phyloP scores from a whole-genome alignment of 2,797 vertebrate genomes.

The Denticeps clupeoides region DNA sequence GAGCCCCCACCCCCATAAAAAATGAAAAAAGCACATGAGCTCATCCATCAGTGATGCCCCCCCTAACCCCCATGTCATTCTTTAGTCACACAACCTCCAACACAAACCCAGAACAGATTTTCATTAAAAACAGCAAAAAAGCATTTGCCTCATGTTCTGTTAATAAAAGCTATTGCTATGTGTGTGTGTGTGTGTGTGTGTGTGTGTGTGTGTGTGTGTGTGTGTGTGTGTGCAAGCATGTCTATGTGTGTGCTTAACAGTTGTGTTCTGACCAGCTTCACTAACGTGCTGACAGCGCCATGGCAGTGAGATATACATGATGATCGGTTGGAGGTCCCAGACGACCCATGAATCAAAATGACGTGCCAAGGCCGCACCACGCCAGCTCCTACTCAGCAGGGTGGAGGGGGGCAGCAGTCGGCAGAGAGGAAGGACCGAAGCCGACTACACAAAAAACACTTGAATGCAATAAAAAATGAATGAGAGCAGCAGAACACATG shows the following conservation, averaged over 20 bases:
- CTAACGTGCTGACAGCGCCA: slow-evolving; percentile 13
- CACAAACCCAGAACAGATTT: too few relatives aligned
- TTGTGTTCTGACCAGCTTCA: slow-evolving; percentile 5
- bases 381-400: not conserved
- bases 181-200: too few relatives aligned
- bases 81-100: not conserved
- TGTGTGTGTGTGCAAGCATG: too few relatives aligned
- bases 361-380: slow-evolving; percentile 20
- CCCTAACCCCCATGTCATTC: not conserved
- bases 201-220: too few relatives aligned
- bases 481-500: slow-evolving; percentile 2
- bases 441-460: not conserved
- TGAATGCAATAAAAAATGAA: not conserved
- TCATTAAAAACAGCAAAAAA: too few relatives aligned
- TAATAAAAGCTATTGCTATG: not conserved
- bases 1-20: not conserved
- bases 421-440: not conserved
- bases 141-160: not conserved
- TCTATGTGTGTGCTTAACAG: too few relatives aligned
- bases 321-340: slow-evolving; percentile 12
- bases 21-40: not conserved
- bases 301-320: slow-evolving; percentile 21
- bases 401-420: not conserved
- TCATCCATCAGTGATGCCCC: slow-evolving; percentile 13
- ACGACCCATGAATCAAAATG: slow-evolving; percentile 12